Evolutionary conservation across 2,888 invertebrate genomes (phyloP).

Genomic region (Synergus laeviventris): DNA sequence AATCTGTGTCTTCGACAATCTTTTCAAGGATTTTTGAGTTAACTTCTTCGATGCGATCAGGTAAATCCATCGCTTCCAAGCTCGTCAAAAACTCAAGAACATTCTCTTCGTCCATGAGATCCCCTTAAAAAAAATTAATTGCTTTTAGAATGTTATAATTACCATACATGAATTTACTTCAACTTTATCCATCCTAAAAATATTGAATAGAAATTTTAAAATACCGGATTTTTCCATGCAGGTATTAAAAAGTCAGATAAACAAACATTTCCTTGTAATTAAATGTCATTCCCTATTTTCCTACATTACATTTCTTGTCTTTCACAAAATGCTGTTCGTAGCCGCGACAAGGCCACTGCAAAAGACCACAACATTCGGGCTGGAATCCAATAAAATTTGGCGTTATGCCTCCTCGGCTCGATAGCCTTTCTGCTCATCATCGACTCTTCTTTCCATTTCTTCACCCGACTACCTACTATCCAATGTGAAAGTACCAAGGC

Average conservation of each 20-base stretch:
- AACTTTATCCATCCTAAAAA: too few relatives aligned
- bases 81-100: slow-evolving; percentile 95
- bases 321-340: slow-evolving; percentile 18
- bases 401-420: slow-evolving; percentile 48
- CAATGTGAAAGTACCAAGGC: slow-evolving; percentile 1
- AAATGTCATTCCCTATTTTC: slow-evolving; percentile 3
- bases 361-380: slow-evolving; percentile 55
- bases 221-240: neutral
- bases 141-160: too few relatives aligned
- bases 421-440: slow-evolving; percentile 27
- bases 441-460: slow-evolving; percentile 24
- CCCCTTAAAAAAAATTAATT: slow-evolving; percentile 79
- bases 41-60: slow-evolving; percentile 96
- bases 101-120: slow-evolving; percentile 96
- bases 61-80: slow-evolving; percentile 95
- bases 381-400: slow-evolving; percentile 67
- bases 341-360: slow-evolving; percentile 47
- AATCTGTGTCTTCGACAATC: slow-evolving; percentile 94
- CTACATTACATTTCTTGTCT: slow-evolving; percentile 8
- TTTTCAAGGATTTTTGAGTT: slow-evolving; percentile 92
- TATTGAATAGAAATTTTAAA: too few relatives aligned
- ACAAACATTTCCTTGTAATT: slow-evolving; percentile 12
- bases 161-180: too few relatives aligned
- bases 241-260: neutral
- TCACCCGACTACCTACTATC: slow-evolving; percentile 5